Evolutionary conservation across 2,113 vertebrate species (phyloP).

Genomic region (Pteruthius melanotis): DNA sequence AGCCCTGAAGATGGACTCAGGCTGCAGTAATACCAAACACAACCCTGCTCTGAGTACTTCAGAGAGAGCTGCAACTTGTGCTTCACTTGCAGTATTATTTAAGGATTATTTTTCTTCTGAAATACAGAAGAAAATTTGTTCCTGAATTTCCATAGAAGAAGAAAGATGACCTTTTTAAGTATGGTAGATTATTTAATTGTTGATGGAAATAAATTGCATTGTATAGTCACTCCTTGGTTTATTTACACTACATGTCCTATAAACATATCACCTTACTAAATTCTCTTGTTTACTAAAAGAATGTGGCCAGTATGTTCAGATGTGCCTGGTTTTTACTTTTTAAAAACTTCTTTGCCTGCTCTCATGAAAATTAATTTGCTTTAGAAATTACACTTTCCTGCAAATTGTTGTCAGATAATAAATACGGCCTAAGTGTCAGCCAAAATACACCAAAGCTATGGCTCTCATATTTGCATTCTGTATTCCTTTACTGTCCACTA

Average conservation of each 20-base stretch:
- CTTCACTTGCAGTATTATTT: neutral
- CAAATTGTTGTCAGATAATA: slow-evolving; percentile 25
- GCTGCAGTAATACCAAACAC: neutral
- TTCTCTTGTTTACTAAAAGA: neutral
- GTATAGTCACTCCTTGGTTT: neutral
- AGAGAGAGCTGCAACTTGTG: neutral
- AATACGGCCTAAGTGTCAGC: slow-evolving; percentile 27
- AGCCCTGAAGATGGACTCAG: neutral
- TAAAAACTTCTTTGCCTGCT: neutral
- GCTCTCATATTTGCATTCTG: neutral
- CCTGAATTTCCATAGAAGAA: neutral
- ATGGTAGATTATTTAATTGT: neutral
- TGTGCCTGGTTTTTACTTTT: neutral
- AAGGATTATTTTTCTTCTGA: neutral
- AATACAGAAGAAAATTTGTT: neutral
- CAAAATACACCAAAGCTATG: neutral
- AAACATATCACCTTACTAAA: neutral
- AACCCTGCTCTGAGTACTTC: neutral
- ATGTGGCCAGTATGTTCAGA: neutral
- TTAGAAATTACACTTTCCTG: slow-evolving; percentile 34
- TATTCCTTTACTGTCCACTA: slow-evolving; percentile 15
- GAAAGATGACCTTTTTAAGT: neutral
- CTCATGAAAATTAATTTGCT: slow-evolving; percentile 39
- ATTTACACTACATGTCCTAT: neutral
- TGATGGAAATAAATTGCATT: neutral